Conservation (phyloP, 2,888 invertebrate species). For the Cotesia congregata region DNA sequence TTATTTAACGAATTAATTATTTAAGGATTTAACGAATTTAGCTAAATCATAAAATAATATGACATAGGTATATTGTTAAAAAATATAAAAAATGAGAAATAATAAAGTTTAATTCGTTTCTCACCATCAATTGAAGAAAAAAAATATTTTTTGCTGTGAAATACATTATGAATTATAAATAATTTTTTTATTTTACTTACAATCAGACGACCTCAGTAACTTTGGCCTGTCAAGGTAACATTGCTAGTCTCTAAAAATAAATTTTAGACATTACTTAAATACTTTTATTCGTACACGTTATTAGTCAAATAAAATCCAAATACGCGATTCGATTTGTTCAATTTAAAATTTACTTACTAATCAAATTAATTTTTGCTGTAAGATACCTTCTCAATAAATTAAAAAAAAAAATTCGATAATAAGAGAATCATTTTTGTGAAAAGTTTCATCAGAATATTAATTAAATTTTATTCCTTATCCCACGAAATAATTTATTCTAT, state of each 20-base stretch:
- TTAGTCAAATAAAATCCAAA: background rate
- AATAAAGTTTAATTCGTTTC: background rate
- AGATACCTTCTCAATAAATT: background rate
- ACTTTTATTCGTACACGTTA: background rate
- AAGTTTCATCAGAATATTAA: too few species aligned
- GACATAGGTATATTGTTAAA: too few species aligned
- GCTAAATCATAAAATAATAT: too few species aligned
- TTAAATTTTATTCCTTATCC: background rate
- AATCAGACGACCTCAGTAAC: background rate
- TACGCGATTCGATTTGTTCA: background rate
- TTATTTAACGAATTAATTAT: too few species aligned
- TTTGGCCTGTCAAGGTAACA: background rate
- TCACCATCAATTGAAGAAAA: background rate
- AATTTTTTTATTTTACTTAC: constrained; percentile 23
- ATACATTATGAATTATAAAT: background rate
- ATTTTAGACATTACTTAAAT: background rate
- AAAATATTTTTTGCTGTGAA: background rate
- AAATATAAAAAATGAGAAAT: too few species aligned
- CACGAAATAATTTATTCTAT: background rate
- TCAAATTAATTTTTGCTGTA: too few species aligned
- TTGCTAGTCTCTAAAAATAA: background rate
- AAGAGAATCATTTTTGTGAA: too few species aligned
- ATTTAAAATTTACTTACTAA: too few species aligned
- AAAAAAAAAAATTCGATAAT: too few species aligned
- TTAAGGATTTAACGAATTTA: too few species aligned